Conservation (phyloP, 2,888 invertebrate species). For the Tortrix viridana region DNA sequence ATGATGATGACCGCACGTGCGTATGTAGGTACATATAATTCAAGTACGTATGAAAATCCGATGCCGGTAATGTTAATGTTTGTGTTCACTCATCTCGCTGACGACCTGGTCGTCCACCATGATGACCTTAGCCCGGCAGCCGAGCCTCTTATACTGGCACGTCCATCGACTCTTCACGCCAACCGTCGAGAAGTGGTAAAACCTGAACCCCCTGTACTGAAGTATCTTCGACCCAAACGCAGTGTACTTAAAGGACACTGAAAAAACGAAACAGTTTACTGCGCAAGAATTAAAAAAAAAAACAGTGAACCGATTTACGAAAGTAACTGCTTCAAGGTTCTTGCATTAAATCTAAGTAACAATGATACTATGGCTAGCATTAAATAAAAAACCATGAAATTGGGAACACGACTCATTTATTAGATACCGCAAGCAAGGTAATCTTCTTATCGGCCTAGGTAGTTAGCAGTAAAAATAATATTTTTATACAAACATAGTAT, state of each 20-base stretch:
- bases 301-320: too few relatives aligned
- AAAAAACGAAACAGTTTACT: slow-evolving; percentile 15
- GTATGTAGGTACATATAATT: neutral
- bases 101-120: slow-evolving; percentile 43
- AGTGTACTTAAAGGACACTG: slow-evolving; percentile 28
- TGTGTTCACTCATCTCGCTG: slow-evolving; percentile 43
- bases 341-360: too few relatives aligned
- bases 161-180: slow-evolving; percentile 44
- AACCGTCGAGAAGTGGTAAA: slow-evolving; percentile 37
- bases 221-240: slow-evolving; percentile 31
- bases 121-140: slow-evolving; percentile 48
- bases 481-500: neutral
- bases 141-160: slow-evolving; percentile 42
- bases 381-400: neutral
- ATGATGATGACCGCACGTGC: too few relatives aligned
- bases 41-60: neutral
- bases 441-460: too few relatives aligned
- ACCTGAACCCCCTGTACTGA: slow-evolving; percentile 33
- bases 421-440: neutral
- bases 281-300: too few relatives aligned
- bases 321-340: too few relatives aligned
- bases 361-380: neutral
- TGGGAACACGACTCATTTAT: neutral
- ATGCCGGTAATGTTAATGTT: slow-evolving; percentile 36
- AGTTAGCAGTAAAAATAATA: neutral